A percentile compares a stretch with the other conserved stretches of the same genome.
phyloP scores from a whole-genome alignment of 2,113 vertebrate genomes.

The Ceyx melanurus region DNA sequence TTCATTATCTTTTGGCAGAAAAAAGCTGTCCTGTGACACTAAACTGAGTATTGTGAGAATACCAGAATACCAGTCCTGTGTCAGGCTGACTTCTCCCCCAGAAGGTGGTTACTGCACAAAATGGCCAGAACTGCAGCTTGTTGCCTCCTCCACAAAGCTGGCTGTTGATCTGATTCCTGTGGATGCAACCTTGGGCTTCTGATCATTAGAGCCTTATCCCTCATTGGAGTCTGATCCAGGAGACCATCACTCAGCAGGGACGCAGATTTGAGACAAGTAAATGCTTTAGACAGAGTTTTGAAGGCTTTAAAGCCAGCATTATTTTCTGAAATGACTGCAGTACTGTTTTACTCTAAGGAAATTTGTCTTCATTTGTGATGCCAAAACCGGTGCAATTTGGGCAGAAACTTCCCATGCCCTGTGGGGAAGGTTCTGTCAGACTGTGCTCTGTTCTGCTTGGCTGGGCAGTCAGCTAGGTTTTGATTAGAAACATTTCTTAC shows the following conservation, averaged over 20 bases:
- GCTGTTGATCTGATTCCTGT: background rate
- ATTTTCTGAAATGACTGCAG: background rate
- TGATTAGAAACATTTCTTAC: background rate
- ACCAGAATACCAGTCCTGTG: too few species aligned
- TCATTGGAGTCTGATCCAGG: background rate
- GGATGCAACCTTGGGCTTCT: background rate
- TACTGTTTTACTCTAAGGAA: background rate
- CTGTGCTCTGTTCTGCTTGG: background rate
- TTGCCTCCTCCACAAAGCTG: background rate
- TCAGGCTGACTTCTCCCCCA: background rate
- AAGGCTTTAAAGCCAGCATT: background rate
- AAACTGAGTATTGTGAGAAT: background rate
- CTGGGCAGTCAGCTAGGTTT: background rate
- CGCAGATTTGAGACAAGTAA: background rate
- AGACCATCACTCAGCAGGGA: accelerated
- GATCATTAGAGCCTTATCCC: background rate
- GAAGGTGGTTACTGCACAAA: background rate
- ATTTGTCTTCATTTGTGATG: background rate
- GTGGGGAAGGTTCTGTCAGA: background rate
- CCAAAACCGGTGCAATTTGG: background rate
- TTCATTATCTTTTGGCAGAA: background rate
- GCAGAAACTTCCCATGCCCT: background rate
- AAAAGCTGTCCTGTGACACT: background rate
- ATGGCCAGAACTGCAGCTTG: background rate
- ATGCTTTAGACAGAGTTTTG: background rate